Conservation (phyloP, 2,888 invertebrate species). For the Phalera bucephala region DNA sequence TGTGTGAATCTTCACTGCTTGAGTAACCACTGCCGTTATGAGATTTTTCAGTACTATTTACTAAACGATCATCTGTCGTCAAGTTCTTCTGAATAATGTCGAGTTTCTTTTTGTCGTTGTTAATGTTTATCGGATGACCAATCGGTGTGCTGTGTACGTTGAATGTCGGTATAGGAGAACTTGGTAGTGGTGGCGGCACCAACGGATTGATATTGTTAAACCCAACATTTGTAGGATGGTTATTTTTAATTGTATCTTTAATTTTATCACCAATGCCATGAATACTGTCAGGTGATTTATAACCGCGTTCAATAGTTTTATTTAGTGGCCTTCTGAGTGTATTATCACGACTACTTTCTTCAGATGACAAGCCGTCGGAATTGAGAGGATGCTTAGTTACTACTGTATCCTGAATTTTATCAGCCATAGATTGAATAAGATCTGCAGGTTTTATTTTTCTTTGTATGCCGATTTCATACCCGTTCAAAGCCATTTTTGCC, state of each 20-base stretch:
- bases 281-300: constrained; percentile 55
- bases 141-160: constrained; percentile 55
- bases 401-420: constrained; percentile 79
- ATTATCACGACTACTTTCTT: constrained; percentile 59
- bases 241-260: constrained; percentile 60
- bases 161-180: constrained; percentile 64
- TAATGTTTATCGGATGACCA: constrained; percentile 31
- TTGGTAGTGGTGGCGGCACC: constrained; percentile 68
- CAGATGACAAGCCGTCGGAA: constrained; percentile 55
- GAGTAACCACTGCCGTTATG: constrained; percentile 52
- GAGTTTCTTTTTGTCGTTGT: constrained; percentile 38
- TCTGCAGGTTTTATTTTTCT: constrained; percentile 79
- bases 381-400: constrained; percentile 78
- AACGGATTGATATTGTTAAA: constrained; percentile 45
- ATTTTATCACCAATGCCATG: constrained; percentile 63
- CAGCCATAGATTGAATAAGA: constrained; percentile 79
- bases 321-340: constrained; percentile 52
- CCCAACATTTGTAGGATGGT: constrained; percentile 45
- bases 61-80: constrained; percentile 27
- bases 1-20: constrained; percentile 53
- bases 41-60: constrained; percentile 44
- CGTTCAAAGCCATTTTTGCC: constrained; percentile 80
- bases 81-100: constrained; percentile 48
- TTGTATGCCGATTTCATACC: constrained; percentile 79
- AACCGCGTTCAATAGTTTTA: constrained; percentile 55